These are phyloP conservation scores for Austrolebias charrua DNA, from an alignment of 2,797 vertebrate genomes.

Conservation along the genomic window DNA sequence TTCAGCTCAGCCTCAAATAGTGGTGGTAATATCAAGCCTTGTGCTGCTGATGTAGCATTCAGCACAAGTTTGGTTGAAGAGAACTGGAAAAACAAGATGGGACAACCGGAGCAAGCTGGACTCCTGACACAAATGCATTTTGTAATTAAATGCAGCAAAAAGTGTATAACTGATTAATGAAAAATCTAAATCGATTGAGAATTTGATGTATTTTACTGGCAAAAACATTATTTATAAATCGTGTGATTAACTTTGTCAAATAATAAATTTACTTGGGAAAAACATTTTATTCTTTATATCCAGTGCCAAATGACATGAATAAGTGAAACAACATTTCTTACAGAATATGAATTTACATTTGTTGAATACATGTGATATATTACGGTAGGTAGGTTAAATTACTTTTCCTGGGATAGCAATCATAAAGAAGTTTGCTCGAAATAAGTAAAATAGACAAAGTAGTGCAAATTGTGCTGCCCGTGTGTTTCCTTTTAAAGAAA, in stretches of 20 bases:
- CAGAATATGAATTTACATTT: neutral
- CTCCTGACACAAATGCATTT: neutral
- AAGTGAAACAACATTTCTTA: neutral
- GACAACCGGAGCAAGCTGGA: too few species aligned
- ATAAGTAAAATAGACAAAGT: too few species aligned
- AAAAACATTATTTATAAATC: slow-evolving; percentile 12
- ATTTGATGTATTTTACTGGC: neutral
- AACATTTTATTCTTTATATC: slow-evolving; percentile 9
- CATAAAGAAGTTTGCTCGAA: too few species aligned
- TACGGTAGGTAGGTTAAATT: too few species aligned
- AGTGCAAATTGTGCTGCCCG: too few species aligned
- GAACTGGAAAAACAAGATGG: too few species aligned
- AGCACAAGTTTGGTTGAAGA: too few species aligned
- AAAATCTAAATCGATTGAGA: neutral
- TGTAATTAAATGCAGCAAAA: slow-evolving; percentile 26
- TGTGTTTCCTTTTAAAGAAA: too few species aligned
- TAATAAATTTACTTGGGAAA: neutral
- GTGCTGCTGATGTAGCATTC: too few species aligned
- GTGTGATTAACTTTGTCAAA: slow-evolving; percentile 19
- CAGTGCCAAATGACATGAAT: neutral
- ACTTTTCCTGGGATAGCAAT: neutral
- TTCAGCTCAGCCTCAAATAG: too few species aligned
- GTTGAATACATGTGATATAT: neutral
- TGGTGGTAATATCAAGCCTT: too few species aligned
- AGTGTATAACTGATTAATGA: slow-evolving; percentile 10